Base-by-base conservation (phyloP, 2,888 invertebrate genomes). In the Athalia cordata region DNA sequence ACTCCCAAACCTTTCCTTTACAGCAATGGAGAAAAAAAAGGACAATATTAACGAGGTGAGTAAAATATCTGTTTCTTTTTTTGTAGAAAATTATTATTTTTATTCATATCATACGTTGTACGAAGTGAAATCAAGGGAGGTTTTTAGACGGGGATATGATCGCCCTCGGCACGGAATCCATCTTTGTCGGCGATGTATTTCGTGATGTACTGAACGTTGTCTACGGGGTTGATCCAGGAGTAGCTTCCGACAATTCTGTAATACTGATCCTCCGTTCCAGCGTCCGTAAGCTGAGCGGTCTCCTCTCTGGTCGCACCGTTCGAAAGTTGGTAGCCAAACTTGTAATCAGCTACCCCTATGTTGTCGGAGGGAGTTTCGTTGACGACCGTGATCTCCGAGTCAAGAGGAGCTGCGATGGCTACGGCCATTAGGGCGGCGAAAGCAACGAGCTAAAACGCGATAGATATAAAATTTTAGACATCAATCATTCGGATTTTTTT, bases 291-390 rank as follows among this genome's bases (percentile, higher is more conserved):
- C 3, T 57, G 55, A 57, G 70, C 70, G n/a, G 11, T n/a, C 15
- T 72, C 72, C 13, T 72, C 47, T 47, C 45, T 57, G 1, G 59
- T 57, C 9, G 45, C 59, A 9, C 85, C 87, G 75, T 87, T 83
- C 11, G 86, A 85, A n/a, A 86, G 80, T 67, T 86, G 84, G 70
- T 85, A 88, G 8, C 52, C 84, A 68, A 79, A 88, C 6, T 80
- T 78, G 81, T 88, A 88, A 29, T 81, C 81, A 29, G 81, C 87
- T 11, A 88, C 7, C 1, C 88, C 88, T 49, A 85, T 86, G 81
- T 88, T 88, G 80, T 88, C 82, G 3, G 80, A 81, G 3, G 82
- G 85, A 0, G 81, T 82, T 49, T 88, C 85, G 43, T 84, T 85
- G 0, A 87, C 82, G 8, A 87, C 4, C 0, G 82, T 78, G 0